These are phyloP conservation scores for Agrotis exclamationis DNA, from an alignment of 2,888 invertebrate genomes.

Conservation along the genomic window DNA sequence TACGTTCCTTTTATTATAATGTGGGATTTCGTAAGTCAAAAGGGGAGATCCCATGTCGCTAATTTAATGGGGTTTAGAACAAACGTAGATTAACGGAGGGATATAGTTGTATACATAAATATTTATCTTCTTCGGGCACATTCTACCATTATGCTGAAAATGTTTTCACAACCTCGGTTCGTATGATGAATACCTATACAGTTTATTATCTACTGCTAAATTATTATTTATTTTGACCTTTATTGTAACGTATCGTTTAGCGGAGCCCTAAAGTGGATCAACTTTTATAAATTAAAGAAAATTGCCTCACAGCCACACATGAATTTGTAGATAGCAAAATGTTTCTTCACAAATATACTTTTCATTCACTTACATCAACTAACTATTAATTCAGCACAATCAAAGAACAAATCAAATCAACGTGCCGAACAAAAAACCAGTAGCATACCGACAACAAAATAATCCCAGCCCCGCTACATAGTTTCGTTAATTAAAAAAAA, in stretches of 20 bases:
- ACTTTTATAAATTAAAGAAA: neutral
- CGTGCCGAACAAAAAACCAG: slow-evolving; percentile 46
- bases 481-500: slow-evolving; percentile 74
- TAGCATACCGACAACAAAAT: slow-evolving; percentile 57
- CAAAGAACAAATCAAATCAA: slow-evolving; percentile 55
- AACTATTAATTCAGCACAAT: slow-evolving; percentile 40
- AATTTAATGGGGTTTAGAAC: slow-evolving; percentile 53
- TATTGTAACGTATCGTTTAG: neutral
- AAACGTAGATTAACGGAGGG: slow-evolving; percentile 45
- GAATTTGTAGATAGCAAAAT: slow-evolving; percentile 1
- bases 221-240: too few relatives aligned
- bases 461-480: slow-evolving; percentile 59
- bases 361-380: slow-evolving; percentile 12
- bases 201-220: neutral
- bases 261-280: neutral
- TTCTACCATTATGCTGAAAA: slow-evolving; percentile 8
- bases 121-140: slow-evolving; percentile 19
- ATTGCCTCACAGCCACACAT: neutral
- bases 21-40: slow-evolving; percentile 62
- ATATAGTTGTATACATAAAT: slow-evolving; percentile 31
- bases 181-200: too few relatives aligned
- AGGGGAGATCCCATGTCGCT: slow-evolving; percentile 56
- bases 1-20: slow-evolving; percentile 64
- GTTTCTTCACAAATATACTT: neutral
- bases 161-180: neutral